These are phyloP conservation scores for Orycteropus afer DNA, from an alignment of 2,113 vertebrate genomes.

Conservation along the genomic window DNA sequence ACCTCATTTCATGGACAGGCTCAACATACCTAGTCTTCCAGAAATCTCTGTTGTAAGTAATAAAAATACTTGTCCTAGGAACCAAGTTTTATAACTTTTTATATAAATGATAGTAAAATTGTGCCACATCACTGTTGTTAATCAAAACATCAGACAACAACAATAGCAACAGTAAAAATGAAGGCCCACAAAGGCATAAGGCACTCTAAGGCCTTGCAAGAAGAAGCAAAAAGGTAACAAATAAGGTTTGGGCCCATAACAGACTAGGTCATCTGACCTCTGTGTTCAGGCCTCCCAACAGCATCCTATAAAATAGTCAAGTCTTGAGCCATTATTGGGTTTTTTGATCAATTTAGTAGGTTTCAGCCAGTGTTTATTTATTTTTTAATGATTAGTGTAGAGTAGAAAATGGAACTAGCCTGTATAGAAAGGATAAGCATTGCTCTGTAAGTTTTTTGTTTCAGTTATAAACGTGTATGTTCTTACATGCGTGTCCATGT, in stretches of 20 bases:
- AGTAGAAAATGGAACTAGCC: neutral
- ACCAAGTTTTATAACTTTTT: conserved; percentile 6
- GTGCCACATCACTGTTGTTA: neutral
- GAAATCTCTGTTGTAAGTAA: neutral
- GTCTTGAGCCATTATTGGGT: neutral
- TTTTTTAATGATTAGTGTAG: neutral
- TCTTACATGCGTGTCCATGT: accelerated
- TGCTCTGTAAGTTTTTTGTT: neutral
- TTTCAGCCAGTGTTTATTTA: neutral
- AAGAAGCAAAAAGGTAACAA: neutral
- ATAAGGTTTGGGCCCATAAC: neutral
- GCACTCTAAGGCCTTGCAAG: neutral
- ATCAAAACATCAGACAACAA: neutral
- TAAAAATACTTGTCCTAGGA: neutral
- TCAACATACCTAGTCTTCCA: neutral
- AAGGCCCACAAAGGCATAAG: neutral
- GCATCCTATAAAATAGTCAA: neutral
- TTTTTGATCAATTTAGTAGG: neutral
- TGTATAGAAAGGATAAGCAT: neutral
- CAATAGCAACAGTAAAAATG: neutral
- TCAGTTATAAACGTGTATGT: neutral
- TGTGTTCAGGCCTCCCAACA: neutral
- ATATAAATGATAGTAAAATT: conserved; percentile 19
- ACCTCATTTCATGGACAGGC: neutral
- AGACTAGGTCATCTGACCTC: neutral